phyloP scores from a whole-genome alignment of 1,140 invertebrate genomes.

The Steinernema khuongi region DNA sequence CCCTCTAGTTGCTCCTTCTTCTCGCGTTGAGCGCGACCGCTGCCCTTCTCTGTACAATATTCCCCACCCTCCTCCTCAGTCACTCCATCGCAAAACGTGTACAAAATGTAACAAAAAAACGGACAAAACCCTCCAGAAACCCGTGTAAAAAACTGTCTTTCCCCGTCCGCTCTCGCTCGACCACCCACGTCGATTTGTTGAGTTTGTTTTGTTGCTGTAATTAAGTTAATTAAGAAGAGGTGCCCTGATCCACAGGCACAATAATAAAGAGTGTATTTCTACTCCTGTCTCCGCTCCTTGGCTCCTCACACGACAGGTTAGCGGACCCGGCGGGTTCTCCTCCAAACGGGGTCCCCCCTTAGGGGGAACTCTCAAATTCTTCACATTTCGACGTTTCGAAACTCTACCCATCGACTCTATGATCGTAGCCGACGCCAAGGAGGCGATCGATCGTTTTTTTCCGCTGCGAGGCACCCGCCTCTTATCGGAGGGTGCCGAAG shows the following conservation, averaged over 20 bases:
- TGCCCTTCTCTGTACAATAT: neutral
- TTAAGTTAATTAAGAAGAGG: neutral
- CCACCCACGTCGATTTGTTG: neutral
- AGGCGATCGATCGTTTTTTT: too few relatives aligned
- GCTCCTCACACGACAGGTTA: too few relatives aligned
- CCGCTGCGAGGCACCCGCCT: too few relatives aligned
- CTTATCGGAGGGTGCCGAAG: too few relatives aligned
- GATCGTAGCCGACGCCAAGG: too few relatives aligned
- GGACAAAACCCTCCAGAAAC: slow-evolving; percentile 4
- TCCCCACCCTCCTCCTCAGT: neutral
- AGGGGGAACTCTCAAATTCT: too few relatives aligned
- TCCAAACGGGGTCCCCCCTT: too few relatives aligned
- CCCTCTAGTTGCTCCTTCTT: neutral
- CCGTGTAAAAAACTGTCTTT: neutral
- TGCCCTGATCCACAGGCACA: too few relatives aligned
- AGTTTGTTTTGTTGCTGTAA: slow-evolving; percentile 6
- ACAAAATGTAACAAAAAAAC: slow-evolving; percentile 9
- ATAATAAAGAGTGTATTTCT: slow-evolving; percentile 7
- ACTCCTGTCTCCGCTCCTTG: neutral
- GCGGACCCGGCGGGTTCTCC: too few relatives aligned
- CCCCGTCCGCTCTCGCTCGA: neutral
- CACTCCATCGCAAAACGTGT: slow-evolving; percentile 14
- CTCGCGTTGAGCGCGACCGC: slow-evolving; percentile 9
- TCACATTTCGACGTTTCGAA: too few relatives aligned
- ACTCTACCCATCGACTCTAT: too few relatives aligned